Base-by-base conservation (phyloP, 2,888 invertebrate genomes). In the Uloborus plumipes region DNA sequence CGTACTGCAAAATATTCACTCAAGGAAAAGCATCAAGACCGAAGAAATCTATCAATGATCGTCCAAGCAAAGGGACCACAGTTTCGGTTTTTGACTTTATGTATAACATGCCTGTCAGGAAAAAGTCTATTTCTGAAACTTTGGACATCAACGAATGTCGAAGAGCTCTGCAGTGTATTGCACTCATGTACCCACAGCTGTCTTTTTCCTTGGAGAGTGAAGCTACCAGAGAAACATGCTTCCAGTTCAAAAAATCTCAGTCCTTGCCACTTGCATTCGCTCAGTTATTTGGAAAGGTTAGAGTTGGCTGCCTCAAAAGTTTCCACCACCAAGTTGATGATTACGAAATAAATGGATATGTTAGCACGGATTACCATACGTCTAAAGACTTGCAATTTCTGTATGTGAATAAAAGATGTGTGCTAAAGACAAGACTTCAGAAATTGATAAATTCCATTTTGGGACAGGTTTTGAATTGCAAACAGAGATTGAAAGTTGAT, bases 201-300 rank as follows among this genome's bases (percentile, higher is more conserved):
- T 93, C 94, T 14, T 91, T 95, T 85, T 92, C 92, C 81, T 88
- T 95, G 69, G 90, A 93, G 86, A 93, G 94, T 88, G 93, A 94
- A 87, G 88, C 89, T 0, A 90, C 89, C 62, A 91, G 92, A 71
- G 90, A 91, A 86, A 90, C 93, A 0, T 85, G 93, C 31, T 89
- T 93, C 51, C 91, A 92, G 87, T 91, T 92, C 50, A 90, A 90
- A 53, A 93, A 92, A 88, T 90, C 90, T 84, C 89, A 90, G 74
- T 90, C 91, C 86, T 89, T 92, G 14, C 89, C 91, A 76, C 90
- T 91, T 86, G 91, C 92, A 18, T 89, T 93, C 74, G 88, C 88
- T 7, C 88, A 88, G 79, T 87, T 92, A 51, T 90, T 90, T 88
- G 90, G 91, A 1, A 86, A 89, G n/a, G 87, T 89, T 16, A 88